Evolutionary conservation across 2,797 vertebrate species (phyloP), one percentile per base, ranked within the genome.

Genomic region (Phyllotis vaccarum): DNA sequence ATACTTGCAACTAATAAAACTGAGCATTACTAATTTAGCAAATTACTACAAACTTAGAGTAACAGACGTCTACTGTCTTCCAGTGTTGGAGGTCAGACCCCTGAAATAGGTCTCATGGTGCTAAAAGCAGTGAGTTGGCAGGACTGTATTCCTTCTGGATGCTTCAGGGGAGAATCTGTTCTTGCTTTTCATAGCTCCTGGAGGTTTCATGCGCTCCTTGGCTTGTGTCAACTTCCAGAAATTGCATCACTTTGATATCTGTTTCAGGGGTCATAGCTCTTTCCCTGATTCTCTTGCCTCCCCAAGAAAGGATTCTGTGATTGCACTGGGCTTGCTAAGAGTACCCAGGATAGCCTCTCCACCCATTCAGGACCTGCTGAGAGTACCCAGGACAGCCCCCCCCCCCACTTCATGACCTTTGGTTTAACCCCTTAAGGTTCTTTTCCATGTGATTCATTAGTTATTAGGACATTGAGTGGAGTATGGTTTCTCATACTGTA

Each of bases 191-290:
- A 14, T 29, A 31, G 75, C 80, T 87, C 92, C 64, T 60, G 34
- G 37, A 91, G 62, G 88, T 58, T 3, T 8, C 34, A 0, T 3
- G 10, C 74, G n/a, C 87, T 88, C 62, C 74, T 75, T 70, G 93
- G 82, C 68, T 92, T 52, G 49, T 89, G 94, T 93, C 89, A 70
- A 52, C 82, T 86, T 64, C 68, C 79, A 94, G 91, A 19, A 34
- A 12, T 68, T 95, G 64, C 52, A 5, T 95, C 89, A 91, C 54
- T 83, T 37, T 14, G 22, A 89, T 46, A 68, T 93, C 82, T 91
- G 83, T 93, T 93, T 92, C 27, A 13, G 5, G n/a, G 62, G 37
- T 89, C 66, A 9, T 37, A 40, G 68, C 64, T 87, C 87, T 60
- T 93, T 86, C 89, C 64, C 52, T 87, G 58, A 68, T 3, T 58